Conservation (phyloP, 1,140 invertebrate genomes). For the Solenopsis invicta region DNA sequence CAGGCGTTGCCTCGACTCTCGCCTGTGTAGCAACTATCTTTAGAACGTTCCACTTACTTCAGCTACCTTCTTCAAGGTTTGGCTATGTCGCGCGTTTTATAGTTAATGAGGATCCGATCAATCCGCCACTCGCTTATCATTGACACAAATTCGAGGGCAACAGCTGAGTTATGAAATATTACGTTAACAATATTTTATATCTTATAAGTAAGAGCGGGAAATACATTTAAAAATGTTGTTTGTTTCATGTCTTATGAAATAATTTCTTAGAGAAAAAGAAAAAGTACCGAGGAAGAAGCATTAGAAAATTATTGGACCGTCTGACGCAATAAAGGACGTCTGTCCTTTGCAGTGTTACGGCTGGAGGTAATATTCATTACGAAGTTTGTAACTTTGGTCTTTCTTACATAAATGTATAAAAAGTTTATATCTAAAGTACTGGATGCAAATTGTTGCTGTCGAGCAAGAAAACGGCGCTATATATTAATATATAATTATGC, state of each 20-base stretch:
- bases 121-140: constrained; percentile 30
- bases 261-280: constrained; percentile 5
- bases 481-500: constrained; percentile 54
- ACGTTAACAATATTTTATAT: background rate
- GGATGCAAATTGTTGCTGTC: constrained; percentile 47
- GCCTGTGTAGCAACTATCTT: constrained; percentile 41
- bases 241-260: background rate
- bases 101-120: constrained; percentile 59
- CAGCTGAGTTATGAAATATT: background rate
- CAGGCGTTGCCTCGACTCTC: constrained; percentile 50
- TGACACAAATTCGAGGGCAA: constrained; percentile 34
- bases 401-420: constrained; percentile 58
- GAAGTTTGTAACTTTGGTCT: constrained; percentile 48
- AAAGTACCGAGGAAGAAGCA: constrained; percentile 21
- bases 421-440: constrained; percentile 53
- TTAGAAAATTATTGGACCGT: constrained; percentile 52
- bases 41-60: constrained; percentile 61
- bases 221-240: background rate
- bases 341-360: constrained; percentile 37
- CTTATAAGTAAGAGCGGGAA: background rate
- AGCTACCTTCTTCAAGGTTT: constrained; percentile 53
- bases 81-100: constrained; percentile 38
- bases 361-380: constrained; percentile 55
- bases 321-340: constrained; percentile 44
- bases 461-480: constrained; percentile 26